These are phyloP conservation scores for Prunella strophiata DNA, from an alignment of 2,797 vertebrate genomes.

Conservation along the genomic window DNA sequence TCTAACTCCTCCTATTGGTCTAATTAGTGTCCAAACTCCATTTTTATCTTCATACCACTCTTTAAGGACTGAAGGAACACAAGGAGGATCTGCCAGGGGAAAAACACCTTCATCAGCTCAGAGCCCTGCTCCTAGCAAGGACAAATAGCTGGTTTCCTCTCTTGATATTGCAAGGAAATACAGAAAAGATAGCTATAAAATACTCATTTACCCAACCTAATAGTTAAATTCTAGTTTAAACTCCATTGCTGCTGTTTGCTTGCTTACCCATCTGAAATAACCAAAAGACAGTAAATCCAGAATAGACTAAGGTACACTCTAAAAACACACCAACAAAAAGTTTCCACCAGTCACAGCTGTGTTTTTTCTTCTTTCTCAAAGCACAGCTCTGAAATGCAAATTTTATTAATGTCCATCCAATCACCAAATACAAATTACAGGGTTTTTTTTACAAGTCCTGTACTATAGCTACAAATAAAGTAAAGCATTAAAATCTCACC, in stretches of 20 bases:
- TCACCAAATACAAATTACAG: background rate
- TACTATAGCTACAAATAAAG: background rate
- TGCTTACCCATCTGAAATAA: background rate
- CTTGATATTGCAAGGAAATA: background rate
- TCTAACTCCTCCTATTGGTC: background rate
- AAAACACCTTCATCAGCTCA: background rate
- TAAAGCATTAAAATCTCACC: constrained; percentile 79
- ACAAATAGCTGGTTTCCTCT: background rate
- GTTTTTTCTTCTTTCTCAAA: background rate
- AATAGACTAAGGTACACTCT: background rate
- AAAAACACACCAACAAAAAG: background rate
- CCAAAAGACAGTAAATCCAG: background rate
- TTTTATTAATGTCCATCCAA: background rate
- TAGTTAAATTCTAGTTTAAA: background rate
- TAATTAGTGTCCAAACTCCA: background rate
- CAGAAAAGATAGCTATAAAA: background rate
- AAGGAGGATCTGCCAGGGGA: background rate
- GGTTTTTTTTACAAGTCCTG: background rate
- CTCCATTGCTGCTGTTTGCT: background rate
- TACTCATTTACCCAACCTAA: background rate
- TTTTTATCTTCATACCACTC: background rate
- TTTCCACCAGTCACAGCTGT: background rate
- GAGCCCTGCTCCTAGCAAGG: background rate
- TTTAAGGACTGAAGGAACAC: background rate
- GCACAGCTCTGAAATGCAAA: background rate